These are phyloP conservation scores for Aradophagus sp. DNA, from an alignment of 1,140 invertebrate genomes.

Conservation along the genomic window DNA sequence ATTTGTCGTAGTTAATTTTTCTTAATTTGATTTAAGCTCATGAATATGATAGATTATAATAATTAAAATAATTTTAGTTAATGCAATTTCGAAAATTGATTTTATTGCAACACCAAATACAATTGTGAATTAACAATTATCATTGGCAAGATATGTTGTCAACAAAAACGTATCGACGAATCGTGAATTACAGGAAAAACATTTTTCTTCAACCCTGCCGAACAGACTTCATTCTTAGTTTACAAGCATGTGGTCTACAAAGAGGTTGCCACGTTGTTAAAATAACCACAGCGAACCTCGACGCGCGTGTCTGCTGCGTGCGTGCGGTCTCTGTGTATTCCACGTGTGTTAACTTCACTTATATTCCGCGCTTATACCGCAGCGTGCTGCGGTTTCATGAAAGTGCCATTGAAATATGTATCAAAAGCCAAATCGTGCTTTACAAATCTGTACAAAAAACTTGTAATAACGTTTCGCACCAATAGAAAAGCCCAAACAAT, in stretches of 20 bases:
- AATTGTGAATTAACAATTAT: too few species aligned
- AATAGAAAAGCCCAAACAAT: conserved; percentile 7
- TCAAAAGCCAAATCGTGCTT: conserved; percentile 49
- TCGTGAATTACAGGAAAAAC: conserved; percentile 43
- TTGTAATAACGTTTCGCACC: conserved; percentile 10
- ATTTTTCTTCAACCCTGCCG: conserved; percentile 58
- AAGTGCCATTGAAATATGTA: conserved; percentile 59
- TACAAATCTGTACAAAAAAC: conserved; percentile 48
- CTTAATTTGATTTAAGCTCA: too few species aligned
- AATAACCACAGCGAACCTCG: conserved; percentile 72
- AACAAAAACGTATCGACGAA: too few species aligned
- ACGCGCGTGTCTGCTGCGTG: conserved; percentile 63
- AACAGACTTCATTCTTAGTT: conserved; percentile 75
- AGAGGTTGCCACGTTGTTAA: conserved; percentile 76
- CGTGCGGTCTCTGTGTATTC: conserved; percentile 55
- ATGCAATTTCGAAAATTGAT: too few species aligned
- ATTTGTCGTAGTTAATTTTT: too few species aligned
- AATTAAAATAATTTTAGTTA: too few species aligned
- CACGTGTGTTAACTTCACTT: conserved; percentile 59
- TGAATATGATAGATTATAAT: too few species aligned
- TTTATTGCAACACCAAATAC: too few species aligned
- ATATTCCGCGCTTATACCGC: conserved; percentile 52
- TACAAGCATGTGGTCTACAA: conserved; percentile 75
- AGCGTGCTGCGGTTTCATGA: conserved; percentile 55
- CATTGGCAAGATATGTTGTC: conserved; percentile 8